Percentiles rank a stretch among this genome's conserved stretches.
phyloP scores from a whole-genome alignment of 2,113 vertebrate species.

The Alexandromys fortis region DNA sequence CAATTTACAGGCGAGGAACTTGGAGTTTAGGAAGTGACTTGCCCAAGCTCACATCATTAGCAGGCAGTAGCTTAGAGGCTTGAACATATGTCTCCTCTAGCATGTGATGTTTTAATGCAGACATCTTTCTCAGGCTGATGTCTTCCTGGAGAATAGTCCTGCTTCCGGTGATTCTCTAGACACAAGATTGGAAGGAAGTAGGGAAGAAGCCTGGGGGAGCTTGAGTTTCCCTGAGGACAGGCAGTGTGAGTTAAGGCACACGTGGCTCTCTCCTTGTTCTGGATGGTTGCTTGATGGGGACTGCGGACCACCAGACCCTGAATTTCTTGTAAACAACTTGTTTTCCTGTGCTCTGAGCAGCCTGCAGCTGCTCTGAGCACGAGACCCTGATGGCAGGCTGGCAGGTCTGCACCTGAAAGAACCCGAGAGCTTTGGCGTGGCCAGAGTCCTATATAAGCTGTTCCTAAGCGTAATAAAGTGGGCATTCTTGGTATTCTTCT shows the following conservation, averaged over 20 bases:
- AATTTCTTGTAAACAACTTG: too few species aligned
- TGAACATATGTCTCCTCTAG: not conserved
- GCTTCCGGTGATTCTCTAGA: not conserved
- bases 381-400: too few species aligned
- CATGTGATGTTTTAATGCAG: not conserved
- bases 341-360: too few species aligned
- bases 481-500: too few species aligned
- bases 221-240: not conserved
- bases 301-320: too few species aligned
- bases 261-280: not conserved
- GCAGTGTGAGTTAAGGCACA: not conserved
- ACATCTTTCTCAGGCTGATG: not conserved
- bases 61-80: not conserved
- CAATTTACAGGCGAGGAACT: not conserved
- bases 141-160: not conserved
- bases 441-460: too few species aligned
- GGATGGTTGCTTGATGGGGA: not conserved
- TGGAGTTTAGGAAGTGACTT: not conserved
- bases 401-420: too few species aligned
- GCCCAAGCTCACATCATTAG: not conserved
- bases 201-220: not conserved
- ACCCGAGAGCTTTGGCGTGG: too few species aligned
- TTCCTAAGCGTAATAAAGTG: too few species aligned
- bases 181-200: not conserved
- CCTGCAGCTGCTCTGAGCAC: too few species aligned